A percentile compares a stretch with the other conserved stretches of the same genome.
Evolutionary conservation across 2,797 vertebrate genomes (phyloP).

Genomic region (Cuniculus paca): DNA sequence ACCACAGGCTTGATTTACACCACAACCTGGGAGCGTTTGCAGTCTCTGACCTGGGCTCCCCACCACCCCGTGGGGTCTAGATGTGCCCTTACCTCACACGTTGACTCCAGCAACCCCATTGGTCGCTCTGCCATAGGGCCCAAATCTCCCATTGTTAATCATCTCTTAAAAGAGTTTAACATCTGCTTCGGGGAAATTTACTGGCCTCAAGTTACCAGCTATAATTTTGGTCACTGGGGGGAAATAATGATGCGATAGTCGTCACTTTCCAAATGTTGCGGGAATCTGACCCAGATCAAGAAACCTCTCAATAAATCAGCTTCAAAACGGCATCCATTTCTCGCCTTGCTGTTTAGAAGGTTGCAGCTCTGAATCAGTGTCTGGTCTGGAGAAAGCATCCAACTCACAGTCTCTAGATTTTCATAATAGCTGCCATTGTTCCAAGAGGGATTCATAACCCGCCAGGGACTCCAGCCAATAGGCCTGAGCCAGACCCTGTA

Average conservation of each 20-base stretch:
- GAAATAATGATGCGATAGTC: constrained; percentile 83
- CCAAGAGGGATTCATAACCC: constrained; percentile 77
- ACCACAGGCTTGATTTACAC: constrained; percentile 74
- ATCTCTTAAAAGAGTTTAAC: constrained; percentile 85
- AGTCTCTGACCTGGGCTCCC: constrained; percentile 60
- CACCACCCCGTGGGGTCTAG: neutral
- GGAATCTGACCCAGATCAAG: constrained; percentile 84
- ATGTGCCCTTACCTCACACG: constrained; percentile 75
- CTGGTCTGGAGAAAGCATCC: constrained; percentile 79
- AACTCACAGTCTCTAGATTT: constrained; percentile 73
- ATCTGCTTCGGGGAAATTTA: constrained; percentile 85
- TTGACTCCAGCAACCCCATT: constrained; percentile 71
- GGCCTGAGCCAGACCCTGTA: constrained; percentile 67
- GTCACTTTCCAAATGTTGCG: constrained; percentile 83
- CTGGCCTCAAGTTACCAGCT: constrained; percentile 83
- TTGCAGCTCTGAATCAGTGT: constrained; percentile 80
- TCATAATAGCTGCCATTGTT: constrained; percentile 85
- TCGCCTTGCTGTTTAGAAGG: constrained; percentile 72
- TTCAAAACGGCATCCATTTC: constrained; percentile 71
- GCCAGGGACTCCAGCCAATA: constrained; percentile 70
- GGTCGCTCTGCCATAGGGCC: constrained; percentile 66
- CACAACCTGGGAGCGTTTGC: constrained; percentile 62
- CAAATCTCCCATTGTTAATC: constrained; percentile 83
- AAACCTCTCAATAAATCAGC: constrained; percentile 84
- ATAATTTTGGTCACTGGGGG: constrained; percentile 86